Percentiles rank a stretch among this genome's conserved stretches.
Evolutionary conservation across 2,888 invertebrate species (phyloP).

Genomic region (Petrophora chlorosata): DNA sequence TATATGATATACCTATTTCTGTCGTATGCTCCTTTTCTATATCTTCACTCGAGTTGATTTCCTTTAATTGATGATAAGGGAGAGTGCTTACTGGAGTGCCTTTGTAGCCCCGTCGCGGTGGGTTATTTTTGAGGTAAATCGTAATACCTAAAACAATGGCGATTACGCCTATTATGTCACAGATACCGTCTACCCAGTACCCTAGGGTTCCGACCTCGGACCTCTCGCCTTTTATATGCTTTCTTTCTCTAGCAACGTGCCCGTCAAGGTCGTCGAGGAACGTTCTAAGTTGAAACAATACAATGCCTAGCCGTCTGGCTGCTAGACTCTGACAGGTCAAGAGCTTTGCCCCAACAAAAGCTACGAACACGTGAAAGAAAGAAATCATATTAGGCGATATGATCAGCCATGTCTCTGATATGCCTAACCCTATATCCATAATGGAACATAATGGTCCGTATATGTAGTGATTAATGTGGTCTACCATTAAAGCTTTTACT

Average conservation of each 20-base stretch:
- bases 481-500: conserved; percentile 91
- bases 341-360: conserved; percentile 89
- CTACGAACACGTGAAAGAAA: conserved; percentile 90
- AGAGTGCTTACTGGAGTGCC: conserved; percentile 85
- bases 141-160: conserved; percentile 88
- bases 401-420: conserved; percentile 83
- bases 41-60: conserved; percentile 70
- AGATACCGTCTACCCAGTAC: conserved; percentile 92
- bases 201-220: conserved; percentile 92
- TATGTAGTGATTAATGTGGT: conserved; percentile 93
- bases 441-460: conserved; percentile 91
- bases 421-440: conserved; percentile 86
- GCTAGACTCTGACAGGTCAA: conserved; percentile 89
- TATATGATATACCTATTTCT: conserved; percentile 85
- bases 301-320: conserved; percentile 88
- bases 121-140: conserved; percentile 88
- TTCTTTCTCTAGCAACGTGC: conserved; percentile 90
- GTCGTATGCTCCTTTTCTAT: conserved; percentile 70
- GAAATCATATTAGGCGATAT: conserved; percentile 94
- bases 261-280: conserved; percentile 95
- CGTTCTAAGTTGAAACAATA: conserved; percentile 91
- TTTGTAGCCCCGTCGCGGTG: conserved; percentile 88
- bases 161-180: conserved; percentile 90
- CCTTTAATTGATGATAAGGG: conserved; percentile 74
- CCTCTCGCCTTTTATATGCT: conserved; percentile 89